Percentiles rank a stretch among this genome's conserved stretches.
Evolutionary conservation across 2,113 vertebrate species (phyloP).

Genomic region (Damaliscus lunatus): DNA sequence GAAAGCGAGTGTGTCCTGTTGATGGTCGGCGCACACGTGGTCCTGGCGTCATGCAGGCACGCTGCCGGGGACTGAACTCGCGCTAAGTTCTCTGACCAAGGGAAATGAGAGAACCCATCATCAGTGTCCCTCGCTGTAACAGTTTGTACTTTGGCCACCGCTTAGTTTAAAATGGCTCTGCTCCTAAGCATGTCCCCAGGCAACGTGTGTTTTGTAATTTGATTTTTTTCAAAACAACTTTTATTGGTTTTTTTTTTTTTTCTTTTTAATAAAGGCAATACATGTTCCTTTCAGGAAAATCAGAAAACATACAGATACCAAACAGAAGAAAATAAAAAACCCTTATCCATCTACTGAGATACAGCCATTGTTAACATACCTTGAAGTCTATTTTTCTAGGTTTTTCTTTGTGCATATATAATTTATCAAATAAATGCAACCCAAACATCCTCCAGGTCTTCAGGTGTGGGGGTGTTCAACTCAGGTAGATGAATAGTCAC

Average conservation of each 20-base stretch:
- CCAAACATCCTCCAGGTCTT: neutral
- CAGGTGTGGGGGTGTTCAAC: neutral
- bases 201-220: conserved; percentile 21
- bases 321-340: conserved; percentile 19
- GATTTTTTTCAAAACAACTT: conserved; percentile 45
- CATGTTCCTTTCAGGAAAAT: conserved; percentile 18
- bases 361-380: neutral
- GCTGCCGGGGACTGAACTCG: fast-evolving
- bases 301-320: conserved; percentile 1
- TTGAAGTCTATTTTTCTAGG: neutral
- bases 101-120: neutral
- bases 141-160: neutral
- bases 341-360: neutral
- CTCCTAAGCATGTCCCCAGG: conserved; percentile 39
- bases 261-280: neutral
- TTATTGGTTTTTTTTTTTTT: neutral
- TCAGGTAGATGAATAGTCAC: neutral
- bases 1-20: fast-evolving
- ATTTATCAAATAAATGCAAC: neutral
- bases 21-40: fast-evolving
- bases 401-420: neutral
- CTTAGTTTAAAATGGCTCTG: conserved; percentile 12
- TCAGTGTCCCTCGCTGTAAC: neutral
- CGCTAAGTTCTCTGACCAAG: neutral
- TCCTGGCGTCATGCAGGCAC: fast-evolving